Evolutionary conservation across 2,888 invertebrate genomes (phyloP), one percentile per base, ranked within the genome.

Genomic region (Phania funesta): DNA sequence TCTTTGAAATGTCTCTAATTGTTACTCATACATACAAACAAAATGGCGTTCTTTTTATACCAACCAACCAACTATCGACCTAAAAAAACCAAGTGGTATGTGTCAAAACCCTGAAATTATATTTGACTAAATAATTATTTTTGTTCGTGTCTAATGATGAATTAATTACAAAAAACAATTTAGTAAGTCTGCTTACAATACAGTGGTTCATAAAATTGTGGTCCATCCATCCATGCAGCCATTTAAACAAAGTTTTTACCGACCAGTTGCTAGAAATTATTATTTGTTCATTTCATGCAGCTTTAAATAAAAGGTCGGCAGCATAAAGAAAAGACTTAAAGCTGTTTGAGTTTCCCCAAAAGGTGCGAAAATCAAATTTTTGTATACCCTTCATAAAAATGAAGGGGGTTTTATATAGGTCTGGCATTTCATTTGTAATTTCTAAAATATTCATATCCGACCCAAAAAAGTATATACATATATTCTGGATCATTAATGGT

Each of bases 31-130:
- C n/a, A n/a, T n/a, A n/a, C n/a, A n/a, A n/a, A 6, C 7, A 6
- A 50, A 50, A 29, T 16, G 44, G 46, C 62, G 22, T 52, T 29
- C 44, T 60, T 62, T 29, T 38, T 56, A 38, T 35, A 62, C 71
- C 38, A 54, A 20, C 48, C 6, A 26, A n/a, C 24, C 16, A 20
- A 50, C 73, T 48, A 52, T 38, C 65, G 54, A 80, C 44, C 44
- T 60, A 38, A 65, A 1, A 44, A 50, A 35, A 20, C 7, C 5
- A 6, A 6, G 26, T 5, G 7, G 18, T 41, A 16, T 3, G 20
- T n/a, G 9, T 20, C 6, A 26, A 24, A 46, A 60, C 18, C 20
- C 38, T 73, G 46, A 50, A 74, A 70, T 75, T 64, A 80, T 38
- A 64, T 13, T 46, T 62, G 44, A 54, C 32, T 75, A 26, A 26